Conservation (phyloP, 2,888 invertebrate species). For the Xanthorhoe designata region DNA sequence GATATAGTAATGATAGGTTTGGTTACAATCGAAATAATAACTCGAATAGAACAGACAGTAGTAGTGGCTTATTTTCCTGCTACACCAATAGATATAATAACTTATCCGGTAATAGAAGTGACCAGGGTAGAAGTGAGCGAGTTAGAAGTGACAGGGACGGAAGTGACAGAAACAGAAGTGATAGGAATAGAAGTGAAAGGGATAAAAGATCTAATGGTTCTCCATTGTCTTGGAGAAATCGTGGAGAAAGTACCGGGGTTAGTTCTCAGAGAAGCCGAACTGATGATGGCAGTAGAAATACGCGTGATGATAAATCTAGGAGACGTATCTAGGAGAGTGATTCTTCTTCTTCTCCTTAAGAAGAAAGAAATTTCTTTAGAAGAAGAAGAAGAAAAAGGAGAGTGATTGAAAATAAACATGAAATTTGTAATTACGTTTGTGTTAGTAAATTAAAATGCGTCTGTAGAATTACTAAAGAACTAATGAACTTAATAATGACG, state of each 20-base stretch:
- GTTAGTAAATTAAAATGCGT: too few species aligned
- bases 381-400: too few species aligned
- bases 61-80: constrained; percentile 17
- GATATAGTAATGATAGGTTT: constrained; percentile 19
- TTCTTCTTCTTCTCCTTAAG: too few species aligned
- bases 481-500: too few species aligned
- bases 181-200: neutral
- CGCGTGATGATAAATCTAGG: constrained; percentile 13
- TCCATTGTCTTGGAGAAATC: constrained; percentile 31
- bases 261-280: constrained; percentile 25
- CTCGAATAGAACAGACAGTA: constrained; percentile 5
- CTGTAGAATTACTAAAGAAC: too few species aligned
- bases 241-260: constrained; percentile 15
- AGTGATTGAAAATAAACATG: constrained; percentile 3
- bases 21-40: constrained; percentile 7
- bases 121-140: too few species aligned
- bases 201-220: constrained; percentile 10
- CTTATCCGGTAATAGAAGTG: constrained; percentile 3
- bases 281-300: constrained; percentile 21
- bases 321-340: too few species aligned
- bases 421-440: constrained; percentile 3
- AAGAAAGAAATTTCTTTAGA: too few species aligned
- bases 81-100: constrained; percentile 27
- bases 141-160: too few species aligned
- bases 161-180: too few species aligned